Conservation (phyloP, 2,888 invertebrate species). For the Argyresthia goedartella region DNA sequence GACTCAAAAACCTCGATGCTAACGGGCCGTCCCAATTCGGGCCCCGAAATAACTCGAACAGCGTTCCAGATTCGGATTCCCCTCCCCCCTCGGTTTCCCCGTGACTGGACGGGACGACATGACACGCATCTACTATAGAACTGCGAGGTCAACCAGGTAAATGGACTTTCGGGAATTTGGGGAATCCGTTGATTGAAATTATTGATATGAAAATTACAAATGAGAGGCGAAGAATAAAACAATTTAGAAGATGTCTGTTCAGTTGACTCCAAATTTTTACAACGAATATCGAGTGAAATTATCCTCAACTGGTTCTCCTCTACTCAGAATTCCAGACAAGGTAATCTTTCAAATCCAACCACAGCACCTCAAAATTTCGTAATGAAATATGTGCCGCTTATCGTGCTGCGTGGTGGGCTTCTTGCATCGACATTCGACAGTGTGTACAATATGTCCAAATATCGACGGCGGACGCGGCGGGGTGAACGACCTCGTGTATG, state of each 20-base stretch:
- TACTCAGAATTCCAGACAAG: no score
- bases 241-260: no score
- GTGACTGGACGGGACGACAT: slow-evolving; percentile 21
- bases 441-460: slow-evolving; percentile 53
- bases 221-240: no score
- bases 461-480: slow-evolving; percentile 39
- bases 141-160: not conserved
- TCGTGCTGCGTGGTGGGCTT: not conserved
- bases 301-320: no score
- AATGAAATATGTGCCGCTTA: not conserved
- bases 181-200: no score
- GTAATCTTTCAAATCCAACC: no score
- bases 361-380: no score
- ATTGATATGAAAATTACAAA: no score
- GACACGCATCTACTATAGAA: not conserved
- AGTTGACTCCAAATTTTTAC: no score
- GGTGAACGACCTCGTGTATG: slow-evolving; percentile 49
- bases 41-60: slow-evolving; percentile 53
- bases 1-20: slow-evolving; percentile 51
- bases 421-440: not conserved
- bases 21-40: slow-evolving; percentile 58
- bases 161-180: not conserved
- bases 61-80: slow-evolving; percentile 45
- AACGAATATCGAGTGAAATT: no score
- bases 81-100: slow-evolving; percentile 22